Conservation (phyloP, 23 tunicate species). For the Diplosoma virens region DNA sequence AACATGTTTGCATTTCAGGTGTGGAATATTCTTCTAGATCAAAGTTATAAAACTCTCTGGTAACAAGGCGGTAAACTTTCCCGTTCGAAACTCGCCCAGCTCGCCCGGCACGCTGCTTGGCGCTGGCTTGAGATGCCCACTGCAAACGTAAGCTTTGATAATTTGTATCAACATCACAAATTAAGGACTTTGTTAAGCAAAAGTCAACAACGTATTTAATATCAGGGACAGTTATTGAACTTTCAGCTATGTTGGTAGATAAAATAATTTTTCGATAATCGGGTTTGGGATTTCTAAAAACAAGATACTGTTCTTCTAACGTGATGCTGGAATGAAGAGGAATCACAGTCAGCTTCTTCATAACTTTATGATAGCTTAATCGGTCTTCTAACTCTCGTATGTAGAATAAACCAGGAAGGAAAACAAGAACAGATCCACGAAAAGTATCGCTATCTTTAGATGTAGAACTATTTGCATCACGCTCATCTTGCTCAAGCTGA, state of each 20-base stretch:
- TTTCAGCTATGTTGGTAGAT: slow-evolving; percentile 95
- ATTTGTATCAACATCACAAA: slow-evolving; percentile 69
- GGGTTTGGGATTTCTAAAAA: slow-evolving; percentile 51
- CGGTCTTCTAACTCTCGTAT: slow-evolving; percentile 67
- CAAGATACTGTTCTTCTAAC: slow-evolving; percentile 61
- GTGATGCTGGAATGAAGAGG: slow-evolving; percentile 85
- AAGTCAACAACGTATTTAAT: slow-evolving; percentile 88
- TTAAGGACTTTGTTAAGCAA: slow-evolving; percentile 71
- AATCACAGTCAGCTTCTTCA: slow-evolving; percentile 44
- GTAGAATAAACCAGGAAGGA: slow-evolving; percentile 69
- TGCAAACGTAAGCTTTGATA: slow-evolving; percentile 70
- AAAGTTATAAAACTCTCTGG: slow-evolving; percentile 42
- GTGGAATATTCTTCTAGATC: slow-evolving; percentile 39
- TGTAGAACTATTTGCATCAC: background rate
- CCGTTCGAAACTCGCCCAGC: slow-evolving; percentile 89
- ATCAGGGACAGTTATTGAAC: slow-evolving; percentile 96
- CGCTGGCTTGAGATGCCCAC: slow-evolving; percentile 89
- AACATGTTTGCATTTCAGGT: slow-evolving; percentile 80
- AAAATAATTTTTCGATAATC: slow-evolving; percentile 79
- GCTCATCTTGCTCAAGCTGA: slow-evolving; percentile 34
- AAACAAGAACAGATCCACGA: slow-evolving; percentile 80
- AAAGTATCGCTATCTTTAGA: background rate
- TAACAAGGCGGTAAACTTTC: slow-evolving; percentile 59
- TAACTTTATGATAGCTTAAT: slow-evolving; percentile 34
- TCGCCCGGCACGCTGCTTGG: slow-evolving; percentile 75